phyloP scores from a whole-genome alignment of 2,113 vertebrate genomes.

The Hippocampus guttulatus region DNA sequence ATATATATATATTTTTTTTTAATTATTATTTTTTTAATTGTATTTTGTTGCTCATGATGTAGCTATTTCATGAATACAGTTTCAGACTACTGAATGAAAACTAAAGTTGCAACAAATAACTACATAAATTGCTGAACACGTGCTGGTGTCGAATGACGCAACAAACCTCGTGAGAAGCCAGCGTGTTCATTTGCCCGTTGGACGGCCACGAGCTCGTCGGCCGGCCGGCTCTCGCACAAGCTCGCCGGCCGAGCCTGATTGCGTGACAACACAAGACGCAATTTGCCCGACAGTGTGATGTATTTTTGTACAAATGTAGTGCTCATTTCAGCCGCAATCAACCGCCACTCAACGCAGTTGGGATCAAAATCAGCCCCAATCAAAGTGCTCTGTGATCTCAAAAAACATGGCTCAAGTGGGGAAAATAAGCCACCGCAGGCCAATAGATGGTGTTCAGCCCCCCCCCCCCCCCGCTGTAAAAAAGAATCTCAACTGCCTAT shows the following conservation, averaged over 20 bases:
- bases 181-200: neutral
- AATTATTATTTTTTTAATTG: no score
- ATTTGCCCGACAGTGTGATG: slow-evolving; percentile 25
- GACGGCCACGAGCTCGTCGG: neutral
- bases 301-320: slow-evolving; percentile 12
- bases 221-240: neutral
- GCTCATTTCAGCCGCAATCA: slow-evolving; percentile 47
- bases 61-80: no score
- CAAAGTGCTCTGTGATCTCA: slow-evolving; percentile 5
- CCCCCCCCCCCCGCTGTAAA: neutral
- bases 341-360: slow-evolving; percentile 20
- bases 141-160: neutral
- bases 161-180: neutral
- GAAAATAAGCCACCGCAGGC: slow-evolving; percentile 21
- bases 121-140: neutral
- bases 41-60: no score
- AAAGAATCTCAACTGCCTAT: neutral
- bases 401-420: slow-evolving; percentile 2
- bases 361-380: slow-evolving; percentile 49
- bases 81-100: no score
- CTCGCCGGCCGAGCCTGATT: neutral
- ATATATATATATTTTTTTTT: no score
- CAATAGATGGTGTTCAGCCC: slow-evolving; percentile 15
- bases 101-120: no score
- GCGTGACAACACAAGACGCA: slow-evolving; percentile 10